Conservation (phyloP, 2,113 vertebrate species). For the Okapia johnstoni region DNA sequence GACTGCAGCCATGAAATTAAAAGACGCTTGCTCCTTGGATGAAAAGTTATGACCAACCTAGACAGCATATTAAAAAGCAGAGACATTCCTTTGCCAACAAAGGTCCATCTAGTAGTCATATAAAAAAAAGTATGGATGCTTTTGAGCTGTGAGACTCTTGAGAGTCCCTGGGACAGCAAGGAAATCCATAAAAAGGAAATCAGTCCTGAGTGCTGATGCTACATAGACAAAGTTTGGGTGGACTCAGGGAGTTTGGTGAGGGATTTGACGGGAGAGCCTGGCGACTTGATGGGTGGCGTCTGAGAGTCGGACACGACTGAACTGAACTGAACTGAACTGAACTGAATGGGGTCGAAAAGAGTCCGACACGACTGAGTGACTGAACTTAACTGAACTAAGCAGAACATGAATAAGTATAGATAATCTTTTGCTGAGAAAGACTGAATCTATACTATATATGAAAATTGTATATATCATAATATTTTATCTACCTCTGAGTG, state of each 20-base stretch:
- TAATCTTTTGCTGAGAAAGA: neutral
- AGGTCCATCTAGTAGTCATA: neutral
- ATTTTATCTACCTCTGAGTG: neutral
- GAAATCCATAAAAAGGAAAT: neutral
- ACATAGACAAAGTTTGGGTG: too few relatives aligned
- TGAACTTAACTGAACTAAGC: neutral
- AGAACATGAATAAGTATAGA: neutral
- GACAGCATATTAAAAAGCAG: neutral
- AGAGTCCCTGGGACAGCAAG: neutral
- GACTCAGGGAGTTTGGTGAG: too few relatives aligned
- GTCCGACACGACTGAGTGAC: fast-evolving
- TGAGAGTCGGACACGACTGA: too few relatives aligned
- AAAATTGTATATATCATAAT: neutral
- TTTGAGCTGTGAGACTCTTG: neutral
- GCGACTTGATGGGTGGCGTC: too few relatives aligned
- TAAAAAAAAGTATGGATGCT: neutral
- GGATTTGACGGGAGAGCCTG: too few relatives aligned
- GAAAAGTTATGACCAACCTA: neutral
- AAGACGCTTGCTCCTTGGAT: neutral
- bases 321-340: too few relatives aligned
- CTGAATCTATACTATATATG: neutral
- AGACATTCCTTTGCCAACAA: neutral
- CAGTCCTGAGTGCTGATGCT: neutral
- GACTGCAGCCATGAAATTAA: neutral
- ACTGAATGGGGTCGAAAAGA: neutral